These are phyloP conservation scores for Macrotis lagotis DNA, from an alignment of 2,113 vertebrate genomes.

Conservation along the genomic window DNA sequence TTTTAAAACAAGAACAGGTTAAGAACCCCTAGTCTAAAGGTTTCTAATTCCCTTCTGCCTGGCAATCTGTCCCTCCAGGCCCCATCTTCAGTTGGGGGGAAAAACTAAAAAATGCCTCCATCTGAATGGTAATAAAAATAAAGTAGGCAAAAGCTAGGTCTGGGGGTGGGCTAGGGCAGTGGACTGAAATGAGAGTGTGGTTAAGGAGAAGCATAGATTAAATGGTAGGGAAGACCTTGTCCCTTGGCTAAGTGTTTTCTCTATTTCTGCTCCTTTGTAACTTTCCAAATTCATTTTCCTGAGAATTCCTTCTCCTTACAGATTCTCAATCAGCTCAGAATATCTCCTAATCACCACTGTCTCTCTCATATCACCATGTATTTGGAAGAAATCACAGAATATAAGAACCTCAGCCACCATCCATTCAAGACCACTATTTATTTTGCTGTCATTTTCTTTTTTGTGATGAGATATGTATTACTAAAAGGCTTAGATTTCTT, in stretches of 20 bases:
- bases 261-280: neutral
- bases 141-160: neutral
- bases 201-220: neutral
- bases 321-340: neutral
- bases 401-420: neutral
- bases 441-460: too few relatives aligned
- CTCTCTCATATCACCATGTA: neutral
- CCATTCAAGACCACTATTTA: too few relatives aligned
- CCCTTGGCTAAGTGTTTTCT: neutral
- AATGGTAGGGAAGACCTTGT: neutral
- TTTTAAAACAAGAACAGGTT: neutral
- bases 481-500: too few relatives aligned
- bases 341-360: neutral
- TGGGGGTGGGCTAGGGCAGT: rapidly evolving
- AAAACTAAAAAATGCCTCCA: neutral
- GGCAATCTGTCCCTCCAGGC: neutral
- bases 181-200: neutral
- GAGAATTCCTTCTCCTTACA: neutral
- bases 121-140: neutral
- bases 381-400: neutral
- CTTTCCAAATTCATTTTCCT: neutral
- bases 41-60: rapidly evolving
- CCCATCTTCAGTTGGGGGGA: neutral
- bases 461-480: too few relatives aligned
- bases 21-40: neutral